Conservation (phyloP, 2,113 vertebrate species). For the Bungarus multicinctus region DNA sequence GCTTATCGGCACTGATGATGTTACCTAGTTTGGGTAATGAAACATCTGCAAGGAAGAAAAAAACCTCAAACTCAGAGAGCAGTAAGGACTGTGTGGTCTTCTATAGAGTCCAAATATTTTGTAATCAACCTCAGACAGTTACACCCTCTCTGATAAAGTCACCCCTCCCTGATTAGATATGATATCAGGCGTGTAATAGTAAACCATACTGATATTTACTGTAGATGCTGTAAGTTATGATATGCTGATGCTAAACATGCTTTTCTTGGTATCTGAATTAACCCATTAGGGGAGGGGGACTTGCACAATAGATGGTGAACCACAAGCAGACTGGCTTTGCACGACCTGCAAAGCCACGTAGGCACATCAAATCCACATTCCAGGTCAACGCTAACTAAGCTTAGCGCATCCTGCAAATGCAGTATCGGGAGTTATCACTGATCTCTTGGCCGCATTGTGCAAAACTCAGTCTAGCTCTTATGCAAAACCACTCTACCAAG, state of each 20-base stretch:
- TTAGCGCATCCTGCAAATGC: not conserved
- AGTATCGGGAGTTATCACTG: not conserved
- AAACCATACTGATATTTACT: not conserved
- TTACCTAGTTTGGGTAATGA: too few species aligned
- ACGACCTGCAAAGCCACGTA: not conserved
- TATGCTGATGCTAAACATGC: not conserved
- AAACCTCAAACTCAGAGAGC: too few species aligned
- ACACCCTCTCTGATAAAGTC: not conserved
- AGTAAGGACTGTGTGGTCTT: too few species aligned
- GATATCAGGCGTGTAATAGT: not conserved
- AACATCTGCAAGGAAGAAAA: too few species aligned
- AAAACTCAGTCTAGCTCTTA: not conserved
- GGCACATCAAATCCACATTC: not conserved
- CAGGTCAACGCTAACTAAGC: not conserved
- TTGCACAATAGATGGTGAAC: not conserved
- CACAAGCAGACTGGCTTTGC: not conserved
- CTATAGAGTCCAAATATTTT: not conserved
- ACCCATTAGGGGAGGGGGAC: not conserved
- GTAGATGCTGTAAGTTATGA: not conserved
- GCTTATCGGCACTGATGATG: too few species aligned
- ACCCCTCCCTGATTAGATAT: not conserved
- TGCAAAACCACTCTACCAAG: not conserved
- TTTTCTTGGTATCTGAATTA: not conserved
- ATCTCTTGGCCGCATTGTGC: not conserved
- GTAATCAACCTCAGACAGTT: not conserved